phyloP scores from a whole-genome alignment of 2,797 vertebrate genomes.

The Taeniopygia guttata region DNA sequence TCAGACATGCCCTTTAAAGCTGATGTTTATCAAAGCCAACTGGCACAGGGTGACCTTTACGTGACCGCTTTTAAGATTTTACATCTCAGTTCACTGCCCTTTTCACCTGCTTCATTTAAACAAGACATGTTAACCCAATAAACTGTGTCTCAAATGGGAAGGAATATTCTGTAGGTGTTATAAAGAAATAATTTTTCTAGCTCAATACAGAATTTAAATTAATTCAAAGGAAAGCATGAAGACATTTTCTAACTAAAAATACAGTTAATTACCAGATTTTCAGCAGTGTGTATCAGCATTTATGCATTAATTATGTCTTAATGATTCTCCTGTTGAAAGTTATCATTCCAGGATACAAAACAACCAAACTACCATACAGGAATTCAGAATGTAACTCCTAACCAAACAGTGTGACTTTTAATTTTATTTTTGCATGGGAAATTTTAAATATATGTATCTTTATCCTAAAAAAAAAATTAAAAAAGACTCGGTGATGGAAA shows the following conservation, averaged over 20 bases:
- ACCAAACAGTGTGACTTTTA: slow-evolving; percentile 55
- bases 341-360: slow-evolving; percentile 58
- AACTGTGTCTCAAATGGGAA: slow-evolving; percentile 25
- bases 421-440: slow-evolving; percentile 74
- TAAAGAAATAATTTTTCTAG: slow-evolving; percentile 37
- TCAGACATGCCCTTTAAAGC: slow-evolving; percentile 70
- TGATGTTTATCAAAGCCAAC: slow-evolving; percentile 67
- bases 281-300: slow-evolving; percentile 9
- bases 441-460: slow-evolving; percentile 71
- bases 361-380: slow-evolving; percentile 22
- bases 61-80: slow-evolving; percentile 62
- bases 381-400: slow-evolving; percentile 65
- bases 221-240: not conserved
- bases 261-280: slow-evolving; percentile 16
- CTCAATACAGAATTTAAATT: slow-evolving; percentile 27
- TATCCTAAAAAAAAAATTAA: slow-evolving; percentile 54
- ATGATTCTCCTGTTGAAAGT: slow-evolving; percentile 33
- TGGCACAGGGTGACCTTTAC: slow-evolving; percentile 71
- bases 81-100: slow-evolving; percentile 59
- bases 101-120: slow-evolving; percentile 66
- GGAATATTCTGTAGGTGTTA: slow-evolving; percentile 13
- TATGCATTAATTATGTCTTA: slow-evolving; percentile 33
- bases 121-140: slow-evolving; percentile 48
- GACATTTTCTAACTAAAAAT: slow-evolving; percentile 17
- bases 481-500: slow-evolving; percentile 81